Percentiles rank a stretch among this genome's conserved stretches.
These are phyloP conservation scores for Panzeria rudis DNA, from an alignment of 2,888 invertebrate species.

Conservation along the genomic window DNA sequence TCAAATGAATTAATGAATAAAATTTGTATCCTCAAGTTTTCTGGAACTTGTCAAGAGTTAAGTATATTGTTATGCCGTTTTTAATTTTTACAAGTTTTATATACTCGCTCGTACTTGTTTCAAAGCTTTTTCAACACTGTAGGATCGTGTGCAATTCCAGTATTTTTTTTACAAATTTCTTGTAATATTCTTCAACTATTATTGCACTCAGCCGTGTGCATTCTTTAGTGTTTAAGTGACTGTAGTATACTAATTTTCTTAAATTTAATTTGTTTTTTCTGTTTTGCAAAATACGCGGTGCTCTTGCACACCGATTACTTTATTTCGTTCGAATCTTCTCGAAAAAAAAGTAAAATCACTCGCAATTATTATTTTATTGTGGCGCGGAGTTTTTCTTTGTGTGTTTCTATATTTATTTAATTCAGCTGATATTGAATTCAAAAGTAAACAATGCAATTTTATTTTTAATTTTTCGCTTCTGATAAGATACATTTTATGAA, in stretches of 20 bases:
- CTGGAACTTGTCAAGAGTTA: slow-evolving; percentile 15
- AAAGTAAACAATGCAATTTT: slow-evolving; percentile 31
- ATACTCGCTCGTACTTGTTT: slow-evolving; percentile 15
- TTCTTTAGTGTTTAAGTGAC: slow-evolving; percentile 22
- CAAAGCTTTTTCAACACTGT: not conserved
- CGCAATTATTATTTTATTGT: too few species aligned
- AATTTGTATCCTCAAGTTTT: not conserved
- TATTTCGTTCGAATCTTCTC: not conserved
- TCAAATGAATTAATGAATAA: slow-evolving; percentile 2
- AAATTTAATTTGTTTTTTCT: not conserved
- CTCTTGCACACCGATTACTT: slow-evolving; percentile 63
- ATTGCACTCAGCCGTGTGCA: slow-evolving; percentile 57
- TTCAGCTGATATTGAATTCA: slow-evolving; percentile 33
- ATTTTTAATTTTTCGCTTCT: slow-evolving; percentile 11
- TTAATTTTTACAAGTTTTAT: slow-evolving; percentile 29
- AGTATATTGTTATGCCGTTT: slow-evolving; percentile 2
- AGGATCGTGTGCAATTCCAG: slow-evolving; percentile 64
- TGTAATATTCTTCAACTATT: slow-evolving; percentile 2
- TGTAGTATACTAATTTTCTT: slow-evolving; percentile 34
- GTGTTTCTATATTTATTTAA: slow-evolving; percentile 27
- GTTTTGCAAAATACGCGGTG: not conserved
- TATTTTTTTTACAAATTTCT: not conserved
- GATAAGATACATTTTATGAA: slow-evolving; percentile 41
- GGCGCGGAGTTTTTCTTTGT: slow-evolving; percentile 1
- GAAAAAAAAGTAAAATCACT: too few species aligned